Evolutionary conservation across 1,140 invertebrate species (phyloP), one percentile per base, ranked within the genome.

Genomic region (Mamestra configurata): DNA sequence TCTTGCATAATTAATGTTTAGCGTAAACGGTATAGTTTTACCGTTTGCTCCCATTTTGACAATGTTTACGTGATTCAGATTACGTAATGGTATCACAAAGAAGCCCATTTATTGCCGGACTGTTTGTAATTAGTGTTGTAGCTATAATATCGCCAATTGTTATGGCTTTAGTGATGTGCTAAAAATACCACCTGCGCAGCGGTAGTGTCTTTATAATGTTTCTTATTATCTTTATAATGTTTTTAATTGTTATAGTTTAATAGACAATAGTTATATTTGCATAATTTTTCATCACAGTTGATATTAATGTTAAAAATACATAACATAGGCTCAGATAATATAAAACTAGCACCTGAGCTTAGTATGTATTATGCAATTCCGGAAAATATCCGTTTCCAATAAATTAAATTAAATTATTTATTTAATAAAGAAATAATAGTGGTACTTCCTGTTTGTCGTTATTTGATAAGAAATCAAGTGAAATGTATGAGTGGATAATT

Each of bases 21-120:
- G 51, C 20, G 15, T 77, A 77, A 77, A 81, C 68, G 75, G 27
- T 77, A 81, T 37, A 80, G 64, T 79, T 73, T 49, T 72, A 61
- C 35, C 31, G 55, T 77, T 61, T 64, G 73, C 46, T 64, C 73
- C 27, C 73, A 64, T 76, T 76, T 75, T 64, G 57, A 43, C 72
- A 40, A 27, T 51, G 57, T 64, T 76, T 49, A 76, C 73, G 55
- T 61, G 43, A 64, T 73, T 73, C 22, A 18, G 18, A 49, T 76
- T 76, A 51, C 43, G 27, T 51, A 76, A 76, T 61, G 20, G 20
- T 49, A 49, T n/a, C 13, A 37, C 22, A 71, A 5, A 46, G 22
- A 20, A 53, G 68, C 27, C 46, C 22, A 27, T 49, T 70, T 46
- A 27, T n/a, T 70, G 0, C 13, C 1, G n/a, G 37, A 46, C 43